Evolutionary conservation across 2,113 vertebrate species (phyloP), one percentile per base, ranked within the genome.

Genomic region (Emberiza fucata): DNA sequence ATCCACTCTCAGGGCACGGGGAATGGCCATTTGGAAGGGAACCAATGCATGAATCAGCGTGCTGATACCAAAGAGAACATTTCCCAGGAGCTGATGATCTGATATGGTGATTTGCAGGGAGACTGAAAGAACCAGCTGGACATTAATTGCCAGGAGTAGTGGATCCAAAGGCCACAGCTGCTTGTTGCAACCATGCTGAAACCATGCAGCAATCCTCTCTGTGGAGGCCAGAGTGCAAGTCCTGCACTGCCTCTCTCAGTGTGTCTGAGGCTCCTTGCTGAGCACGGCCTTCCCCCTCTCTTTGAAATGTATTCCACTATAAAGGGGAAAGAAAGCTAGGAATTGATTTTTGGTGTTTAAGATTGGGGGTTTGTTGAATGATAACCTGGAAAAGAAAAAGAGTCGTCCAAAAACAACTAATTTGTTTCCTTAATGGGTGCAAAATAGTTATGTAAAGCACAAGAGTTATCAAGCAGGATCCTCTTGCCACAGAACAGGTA

Each of bases 391-490:
- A 56, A 15, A 59, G 14, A 56, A 69, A 17, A 29, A 10, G 12
- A 48, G 17, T 16, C 72, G 65, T 64, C 6, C 16, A 84, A 2
- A 48, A 78, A 18, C 25, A 71, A 65, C 65, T 91, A 11, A 84
- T 92, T 89, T 87, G 84, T 68, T 95, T 95, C 51, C 78, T 81
- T 70, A 63, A 88, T 39, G 54, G 45, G 53, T 21, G 21, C 65
- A 29, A 81, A 92, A 76, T 37, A 25, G 48, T 81, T 92, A 95
- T 94, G 95, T 81, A 96, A 97, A 96, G 50, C 63, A 84, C n/a
- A 24, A n/a, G 81, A 84, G 75, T 69, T 95, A 95, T 91, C 95
- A 57, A 90, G 87, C 93, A 96, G 89, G 95, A 95, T 95, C 76
- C 87, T 94, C 89, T 71, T 90, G 91, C 53, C 42, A 53, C 48